Percentiles rank a stretch among this genome's conserved stretches.
These are phyloP conservation scores for Agrochola circellaris DNA, from an alignment of 2,888 invertebrate genomes.

Conservation along the genomic window DNA sequence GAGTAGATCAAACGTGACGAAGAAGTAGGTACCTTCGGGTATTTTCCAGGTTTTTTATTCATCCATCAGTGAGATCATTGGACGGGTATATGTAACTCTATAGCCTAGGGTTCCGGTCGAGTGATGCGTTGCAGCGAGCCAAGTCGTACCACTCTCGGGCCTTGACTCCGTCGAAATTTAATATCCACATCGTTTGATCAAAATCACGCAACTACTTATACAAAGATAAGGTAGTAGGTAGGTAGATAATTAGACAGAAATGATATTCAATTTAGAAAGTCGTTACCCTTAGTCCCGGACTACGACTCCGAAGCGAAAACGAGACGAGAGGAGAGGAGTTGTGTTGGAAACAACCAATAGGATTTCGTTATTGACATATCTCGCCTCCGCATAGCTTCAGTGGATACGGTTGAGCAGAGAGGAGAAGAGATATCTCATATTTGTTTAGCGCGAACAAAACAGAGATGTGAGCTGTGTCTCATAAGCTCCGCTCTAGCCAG, in stretches of 20 bases:
- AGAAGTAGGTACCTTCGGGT: background rate
- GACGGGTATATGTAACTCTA: constrained; percentile 72
- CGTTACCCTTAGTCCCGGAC: background rate
- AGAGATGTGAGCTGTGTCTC: too few species aligned
- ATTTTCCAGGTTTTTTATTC: constrained; percentile 33
- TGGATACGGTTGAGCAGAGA: background rate
- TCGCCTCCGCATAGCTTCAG: background rate
- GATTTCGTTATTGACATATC: background rate
- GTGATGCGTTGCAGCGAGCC: constrained; percentile 70
- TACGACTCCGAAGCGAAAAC: background rate
- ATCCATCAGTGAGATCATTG: constrained; percentile 37
- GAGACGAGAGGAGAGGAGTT: background rate
- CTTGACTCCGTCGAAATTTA: constrained; percentile 78
- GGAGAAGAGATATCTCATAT: background rate
- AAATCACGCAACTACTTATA: constrained; percentile 38
- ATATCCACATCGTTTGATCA: constrained; percentile 60
- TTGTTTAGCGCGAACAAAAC: background rate
- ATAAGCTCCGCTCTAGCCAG: background rate
- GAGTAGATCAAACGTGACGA: constrained; percentile 3
- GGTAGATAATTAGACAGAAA: background rate
- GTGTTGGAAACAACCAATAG: background rate
- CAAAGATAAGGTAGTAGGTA: constrained; percentile 5
- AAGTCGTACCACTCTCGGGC: constrained; percentile 68
- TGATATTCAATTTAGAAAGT: constrained; percentile 15
- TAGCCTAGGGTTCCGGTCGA: constrained; percentile 73